These are phyloP conservation scores for Verasper variegatus DNA, from an alignment of 2,113 vertebrate species.

Conservation along the genomic window DNA sequence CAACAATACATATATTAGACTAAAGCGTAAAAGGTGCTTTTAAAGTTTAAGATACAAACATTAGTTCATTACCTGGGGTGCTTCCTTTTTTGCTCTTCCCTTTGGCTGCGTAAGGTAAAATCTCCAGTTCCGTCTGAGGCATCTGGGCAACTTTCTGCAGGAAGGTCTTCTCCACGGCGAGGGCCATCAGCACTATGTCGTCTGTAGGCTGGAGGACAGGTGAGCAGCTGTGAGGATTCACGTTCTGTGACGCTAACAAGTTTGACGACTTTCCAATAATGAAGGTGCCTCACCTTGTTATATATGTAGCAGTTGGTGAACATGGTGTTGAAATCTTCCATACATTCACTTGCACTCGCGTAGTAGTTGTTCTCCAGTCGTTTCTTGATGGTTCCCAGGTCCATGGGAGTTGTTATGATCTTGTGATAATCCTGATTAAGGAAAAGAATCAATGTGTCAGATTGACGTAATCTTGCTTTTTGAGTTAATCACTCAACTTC, in stretches of 20 bases:
- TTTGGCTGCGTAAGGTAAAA: slow-evolving; percentile 87
- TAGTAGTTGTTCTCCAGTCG: slow-evolving; percentile 95
- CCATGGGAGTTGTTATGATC: slow-evolving; percentile 97
- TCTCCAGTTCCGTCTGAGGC: slow-evolving; percentile 91
- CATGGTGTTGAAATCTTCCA: slow-evolving; percentile 99
- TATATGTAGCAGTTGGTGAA: slow-evolving; percentile 99
- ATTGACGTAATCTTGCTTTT: background rate
- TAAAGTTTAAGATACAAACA: too few relatives aligned
- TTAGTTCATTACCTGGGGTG: slow-evolving; percentile 79
- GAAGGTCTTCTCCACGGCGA: slow-evolving; percentile 96
- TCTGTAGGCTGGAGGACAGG: slow-evolving; percentile 89
- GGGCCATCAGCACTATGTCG: slow-evolving; percentile 98
- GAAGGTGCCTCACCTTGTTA: slow-evolving; percentile 89
- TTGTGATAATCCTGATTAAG: slow-evolving; percentile 93
- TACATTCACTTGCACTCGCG: slow-evolving; percentile 94
- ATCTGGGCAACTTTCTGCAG: slow-evolving; percentile 94
- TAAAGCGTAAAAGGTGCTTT: background rate
- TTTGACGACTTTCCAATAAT: background rate
- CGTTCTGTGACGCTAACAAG: background rate
- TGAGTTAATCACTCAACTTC: background rate
- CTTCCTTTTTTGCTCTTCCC: slow-evolving; percentile 87
- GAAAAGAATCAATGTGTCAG: slow-evolving; percentile 14
- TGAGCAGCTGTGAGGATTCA: background rate
- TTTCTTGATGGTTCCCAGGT: slow-evolving; percentile 98
- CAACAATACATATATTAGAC: background rate